Evolutionary conservation across 2,113 vertebrate genomes (phyloP), one percentile per base, ranked within the genome.

Genomic region (Ranitomeya imitator): DNA sequence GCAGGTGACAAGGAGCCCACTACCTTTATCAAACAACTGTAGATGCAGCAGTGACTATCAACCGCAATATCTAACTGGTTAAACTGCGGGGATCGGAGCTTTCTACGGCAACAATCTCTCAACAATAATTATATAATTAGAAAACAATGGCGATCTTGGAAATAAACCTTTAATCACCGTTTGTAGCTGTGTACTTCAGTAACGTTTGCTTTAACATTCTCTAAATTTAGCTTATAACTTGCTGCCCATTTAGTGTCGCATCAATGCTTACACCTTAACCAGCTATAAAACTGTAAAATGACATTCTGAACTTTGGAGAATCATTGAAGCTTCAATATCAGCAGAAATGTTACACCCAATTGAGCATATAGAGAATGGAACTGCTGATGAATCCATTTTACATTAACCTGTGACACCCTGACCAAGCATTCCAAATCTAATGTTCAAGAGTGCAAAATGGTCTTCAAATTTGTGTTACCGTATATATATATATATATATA

Each of bases 281-380:
- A 37, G 13, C 15, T 63, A 31, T 51, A 65, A 61, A 82, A 65
- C 16, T 65, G 31, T 19, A 37, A 61, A 61, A 63, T 61, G 26
- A 61, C 79, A 81, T 37, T 37, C 52, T 63, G 79, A 16, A 61
- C 57, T 23, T 79, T 55, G 77, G 14, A 37, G 61, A 86, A 21
- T 37, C 31, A 85, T 61, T 61, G 59, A 86, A 86, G 57, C 74
- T 86, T 86, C 71, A 77, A 85, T 85, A 85, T 85, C 71, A 85
- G 14, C 37, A 13, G 23, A 74, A 15, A 85, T 74, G 21, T 57
- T 63, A 65, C n/a, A 63, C 57, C 60, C 85, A 78, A 15, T 45
- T 63, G 74, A 86, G 73, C 85, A 23, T 18, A 31, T 15, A 78
- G 51, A 26, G 65, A 77, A 45, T 26, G 8, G 74, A 74, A 59